Evolutionary conservation across 1,140 invertebrate genomes (phyloP).

Genomic region (Musca domestica): DNA sequence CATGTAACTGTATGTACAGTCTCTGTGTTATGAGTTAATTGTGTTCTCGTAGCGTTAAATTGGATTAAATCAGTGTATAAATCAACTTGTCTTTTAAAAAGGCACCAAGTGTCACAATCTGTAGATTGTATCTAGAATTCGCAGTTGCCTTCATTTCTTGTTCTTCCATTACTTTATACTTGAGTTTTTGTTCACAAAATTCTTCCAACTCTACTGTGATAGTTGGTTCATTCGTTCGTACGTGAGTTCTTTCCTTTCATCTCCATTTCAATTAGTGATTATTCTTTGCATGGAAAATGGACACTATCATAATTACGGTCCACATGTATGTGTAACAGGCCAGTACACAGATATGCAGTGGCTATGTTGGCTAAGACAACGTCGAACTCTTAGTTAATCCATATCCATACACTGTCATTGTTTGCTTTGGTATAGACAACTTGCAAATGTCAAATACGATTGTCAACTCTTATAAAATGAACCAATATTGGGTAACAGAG

Average conservation of each 20-base stretch:
- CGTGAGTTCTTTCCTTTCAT: not conserved
- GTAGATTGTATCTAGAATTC: conserved; percentile 10
- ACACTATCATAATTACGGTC: not conserved
- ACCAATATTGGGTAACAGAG: no score
- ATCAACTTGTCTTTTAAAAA: conserved; percentile 15
- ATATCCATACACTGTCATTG: no score
- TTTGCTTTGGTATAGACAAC: no score
- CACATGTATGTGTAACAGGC: no score
- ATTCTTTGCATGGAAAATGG: not conserved
- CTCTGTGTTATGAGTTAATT: conserved; percentile 3
- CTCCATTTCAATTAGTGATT: conserved; percentile 14
- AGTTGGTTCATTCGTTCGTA: not conserved
- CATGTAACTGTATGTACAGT: not conserved
- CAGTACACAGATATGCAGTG: no score
- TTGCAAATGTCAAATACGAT: no score
- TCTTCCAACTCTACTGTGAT: not conserved
- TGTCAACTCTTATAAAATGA: no score
- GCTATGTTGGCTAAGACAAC: no score
- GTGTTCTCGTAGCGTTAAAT: conserved; percentile 17
- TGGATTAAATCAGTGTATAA: conserved; percentile 21
- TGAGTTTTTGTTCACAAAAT: no score
- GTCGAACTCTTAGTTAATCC: no score
- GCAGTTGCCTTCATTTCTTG: not conserved
- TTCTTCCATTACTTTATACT: not conserved
- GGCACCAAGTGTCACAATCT: conserved; percentile 14